A percentile compares a stretch with the other conserved stretches of the same genome.
Evolutionary conservation across 2,113 vertebrate species (phyloP).

Genomic region (Rissa tridactyla): DNA sequence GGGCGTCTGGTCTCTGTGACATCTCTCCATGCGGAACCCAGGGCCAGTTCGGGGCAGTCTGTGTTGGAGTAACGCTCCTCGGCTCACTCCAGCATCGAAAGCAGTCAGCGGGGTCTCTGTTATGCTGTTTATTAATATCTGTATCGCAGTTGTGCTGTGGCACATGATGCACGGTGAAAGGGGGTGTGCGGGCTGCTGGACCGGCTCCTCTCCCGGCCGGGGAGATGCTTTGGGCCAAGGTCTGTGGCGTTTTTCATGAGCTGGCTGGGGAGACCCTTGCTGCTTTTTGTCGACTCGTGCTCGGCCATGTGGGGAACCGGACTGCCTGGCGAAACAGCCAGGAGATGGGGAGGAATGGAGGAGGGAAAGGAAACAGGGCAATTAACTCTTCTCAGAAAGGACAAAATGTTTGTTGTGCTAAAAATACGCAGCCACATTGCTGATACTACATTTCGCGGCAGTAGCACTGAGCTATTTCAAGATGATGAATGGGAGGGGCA

Average conservation of each 20-base stretch:
- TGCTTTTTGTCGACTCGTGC: accelerated
- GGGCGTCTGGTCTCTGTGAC: not conserved
- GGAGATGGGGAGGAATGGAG: not conserved
- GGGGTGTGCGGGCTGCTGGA: not conserved
- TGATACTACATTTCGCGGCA: not conserved
- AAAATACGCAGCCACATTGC: not conserved
- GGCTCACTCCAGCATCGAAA: not conserved
- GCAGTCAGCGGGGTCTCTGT: not conserved
- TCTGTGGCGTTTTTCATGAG: accelerated
- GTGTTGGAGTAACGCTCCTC: accelerated
- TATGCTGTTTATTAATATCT: accelerated
- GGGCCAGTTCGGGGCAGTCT: not conserved
- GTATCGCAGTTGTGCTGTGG: accelerated
- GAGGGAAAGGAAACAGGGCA: not conserved
- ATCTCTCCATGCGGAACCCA: not conserved
- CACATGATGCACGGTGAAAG: too few species aligned
- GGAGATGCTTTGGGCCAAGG: not conserved
- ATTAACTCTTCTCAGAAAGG: not conserved
- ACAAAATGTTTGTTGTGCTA: not conserved
- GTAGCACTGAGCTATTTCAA: not conserved
- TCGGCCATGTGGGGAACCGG: accelerated
- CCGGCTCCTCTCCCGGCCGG: not conserved
- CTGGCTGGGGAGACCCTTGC: not conserved
- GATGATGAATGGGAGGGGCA: not conserved
- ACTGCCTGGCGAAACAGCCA: accelerated